Percentiles rank a stretch among this genome's conserved stretches.
Conservation (phyloP, 1,140 invertebrate genomes). For the Plectus sambesii region DNA sequence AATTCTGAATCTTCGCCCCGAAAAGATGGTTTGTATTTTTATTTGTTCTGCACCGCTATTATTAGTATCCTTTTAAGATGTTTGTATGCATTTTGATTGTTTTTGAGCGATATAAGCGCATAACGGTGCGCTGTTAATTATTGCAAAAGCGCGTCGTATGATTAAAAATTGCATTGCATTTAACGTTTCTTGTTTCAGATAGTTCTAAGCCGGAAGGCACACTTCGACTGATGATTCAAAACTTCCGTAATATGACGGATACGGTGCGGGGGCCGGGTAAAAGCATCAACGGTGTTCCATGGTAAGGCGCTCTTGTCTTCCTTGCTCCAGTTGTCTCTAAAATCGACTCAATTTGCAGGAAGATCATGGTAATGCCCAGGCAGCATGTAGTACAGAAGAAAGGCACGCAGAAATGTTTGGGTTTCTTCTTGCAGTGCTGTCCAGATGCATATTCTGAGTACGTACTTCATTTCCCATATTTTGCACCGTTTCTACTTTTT, state of each 20-base stretch:
- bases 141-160: no score
- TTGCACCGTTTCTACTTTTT: slow-evolving; percentile 7
- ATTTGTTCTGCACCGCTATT: no score
- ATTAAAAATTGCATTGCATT: no score
- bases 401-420: slow-evolving; percentile 47
- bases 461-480: slow-evolving; percentile 30
- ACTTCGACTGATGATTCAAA: slow-evolving; percentile 37
- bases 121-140: no score
- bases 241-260: slow-evolving; percentile 36
- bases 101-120: no score
- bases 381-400: slow-evolving; percentile 46
- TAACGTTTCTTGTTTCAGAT: no score
- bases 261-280: slow-evolving; percentile 37
- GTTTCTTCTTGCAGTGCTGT: slow-evolving; percentile 51
- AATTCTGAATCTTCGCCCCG: no score
- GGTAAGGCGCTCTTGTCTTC: no score
- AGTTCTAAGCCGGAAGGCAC: slow-evolving; percentile 31
- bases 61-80: no score
- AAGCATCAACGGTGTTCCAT: slow-evolving; percentile 32
- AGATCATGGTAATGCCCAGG: slow-evolving; percentile 97
- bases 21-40: no score
- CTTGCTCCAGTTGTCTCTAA: no score
- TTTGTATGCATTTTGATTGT: no score
- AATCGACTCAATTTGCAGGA: slow-evolving; percentile 54
- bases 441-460: slow-evolving; percentile 50